Base-by-base conservation (phyloP, 2,888 invertebrate genomes). In the Caenorhabditis zanzibari region DNA sequence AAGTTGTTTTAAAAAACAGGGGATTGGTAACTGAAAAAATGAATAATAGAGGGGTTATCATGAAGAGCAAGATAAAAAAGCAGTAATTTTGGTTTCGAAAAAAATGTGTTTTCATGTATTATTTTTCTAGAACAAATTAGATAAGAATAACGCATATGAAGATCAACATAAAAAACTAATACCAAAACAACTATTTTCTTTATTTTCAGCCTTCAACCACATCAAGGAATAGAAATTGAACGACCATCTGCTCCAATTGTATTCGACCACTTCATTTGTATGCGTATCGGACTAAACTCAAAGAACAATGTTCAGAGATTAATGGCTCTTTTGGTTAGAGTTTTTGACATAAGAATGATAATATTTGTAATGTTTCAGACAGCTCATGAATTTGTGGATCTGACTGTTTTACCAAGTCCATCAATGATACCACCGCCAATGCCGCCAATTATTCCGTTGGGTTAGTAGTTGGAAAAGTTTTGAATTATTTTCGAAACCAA, bases 181-280 rank as follows among this genome's bases (percentile, higher is more conserved):
- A 26, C n/a, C n/a, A n/a, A n/a, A n/a, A n/a, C n/a, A n/a, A n/a
- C n/a, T n/a, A n/a, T n/a, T 54, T n/a, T 16, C 12, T 22, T 6
- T 0, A 19, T 54, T 24, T 54, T 26, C 54, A 54, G 54, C 1
- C 54, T 26, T 14, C 24, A 54, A 26, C 2, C 22, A 26, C 68
- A 59, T 16, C 72, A 52, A 1, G 32, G 28, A 28, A 14, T 19
- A n/a, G 75, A 75, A 66, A 44, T 59, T 5, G 75, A 75, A 38
- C 83, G 80, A 41, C 74, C 79, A 9, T 59, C 79, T 12, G 80
- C 83, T 12, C 86, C 86, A 14, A 41, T 86, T 9, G 84, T 86
- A 1, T 86, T 86, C 49, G 86, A 86, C 47, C 86, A 86, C 56
- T 86, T 86, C 66, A 86, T 86, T 76, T 86, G 86, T 49, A 86